Conservation (phyloP, 2,797 vertebrate species). For the Platyrinchus mystaceus region DNA sequence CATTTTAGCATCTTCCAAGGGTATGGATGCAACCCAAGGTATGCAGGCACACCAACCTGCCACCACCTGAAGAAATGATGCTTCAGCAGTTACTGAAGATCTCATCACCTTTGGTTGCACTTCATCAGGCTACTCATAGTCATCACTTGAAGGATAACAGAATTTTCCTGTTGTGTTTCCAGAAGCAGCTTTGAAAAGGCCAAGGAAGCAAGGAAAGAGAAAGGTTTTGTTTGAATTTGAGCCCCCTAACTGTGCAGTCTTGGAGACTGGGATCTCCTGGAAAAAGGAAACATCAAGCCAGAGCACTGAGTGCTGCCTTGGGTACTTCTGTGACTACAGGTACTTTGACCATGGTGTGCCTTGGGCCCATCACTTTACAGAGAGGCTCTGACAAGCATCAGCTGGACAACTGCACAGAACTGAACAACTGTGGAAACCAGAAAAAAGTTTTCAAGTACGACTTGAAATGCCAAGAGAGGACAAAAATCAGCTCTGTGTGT, state of each 20-base stretch:
- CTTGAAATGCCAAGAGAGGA: neutral
- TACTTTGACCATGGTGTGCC: neutral
- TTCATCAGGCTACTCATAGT: neutral
- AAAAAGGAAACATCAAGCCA: neutral
- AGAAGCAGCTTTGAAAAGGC: neutral
- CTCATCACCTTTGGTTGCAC: neutral
- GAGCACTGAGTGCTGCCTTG: neutral
- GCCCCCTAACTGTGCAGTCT: neutral
- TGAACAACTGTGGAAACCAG: neutral
- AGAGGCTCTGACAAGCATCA: neutral
- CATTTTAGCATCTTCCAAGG: neutral
- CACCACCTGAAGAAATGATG: neutral
- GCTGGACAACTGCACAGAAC: neutral
- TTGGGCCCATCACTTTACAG: neutral
- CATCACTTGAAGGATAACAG: neutral
- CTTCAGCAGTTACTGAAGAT: neutral
- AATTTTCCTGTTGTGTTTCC: neutral
- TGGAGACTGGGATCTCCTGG: neutral
- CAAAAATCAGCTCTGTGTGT: neutral
- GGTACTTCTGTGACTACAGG: neutral
- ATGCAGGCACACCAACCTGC: neutral
- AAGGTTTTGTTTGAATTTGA: neutral
- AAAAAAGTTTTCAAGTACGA: neutral
- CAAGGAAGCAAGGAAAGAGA: neutral
- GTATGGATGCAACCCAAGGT: neutral